A percentile compares a stretch with the other conserved stretches of the same genome.
Conservation (phyloP, 1,140 invertebrate species). For the Drosophila bocqueti region DNA sequence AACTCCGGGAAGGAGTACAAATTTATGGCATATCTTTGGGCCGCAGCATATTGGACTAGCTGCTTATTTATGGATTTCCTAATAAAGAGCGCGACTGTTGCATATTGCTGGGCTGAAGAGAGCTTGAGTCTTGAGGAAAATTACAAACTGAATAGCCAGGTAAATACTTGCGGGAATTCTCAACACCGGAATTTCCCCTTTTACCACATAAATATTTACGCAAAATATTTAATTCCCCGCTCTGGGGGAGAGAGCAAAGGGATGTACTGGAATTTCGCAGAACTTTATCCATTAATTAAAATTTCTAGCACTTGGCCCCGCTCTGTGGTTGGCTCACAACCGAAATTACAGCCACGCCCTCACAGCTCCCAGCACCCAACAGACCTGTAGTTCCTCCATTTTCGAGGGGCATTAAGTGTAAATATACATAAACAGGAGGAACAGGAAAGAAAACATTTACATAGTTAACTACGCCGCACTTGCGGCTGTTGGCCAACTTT, state of each 20-base stretch:
- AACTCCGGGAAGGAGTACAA: constrained; percentile 46
- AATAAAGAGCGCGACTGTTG: constrained; percentile 37
- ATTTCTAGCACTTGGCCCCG: constrained; percentile 64
- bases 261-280: constrained; percentile 51
- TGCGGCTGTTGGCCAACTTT: constrained; percentile 53
- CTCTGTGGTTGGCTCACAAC: constrained; percentile 64
- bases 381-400: constrained; percentile 3
- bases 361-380: neutral
- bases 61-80: constrained; percentile 73
- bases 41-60: constrained; percentile 55
- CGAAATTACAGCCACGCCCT: constrained; percentile 43
- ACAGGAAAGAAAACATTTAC: constrained; percentile 71
- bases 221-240: constrained; percentile 42
- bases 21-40: constrained; percentile 75
- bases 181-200: neutral
- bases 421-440: constrained; percentile 78
- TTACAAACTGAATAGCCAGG: neutral
- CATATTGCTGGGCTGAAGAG: constrained; percentile 32
- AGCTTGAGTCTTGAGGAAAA: neutral
- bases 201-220: constrained; percentile 55
- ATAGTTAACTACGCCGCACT: constrained; percentile 73
- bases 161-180: constrained; percentile 11
- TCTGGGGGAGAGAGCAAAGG: neutral
- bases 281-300: constrained; percentile 84
- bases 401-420: constrained; percentile 69